phyloP scores from a whole-genome alignment of 2,888 invertebrate species.

The Lepidochrysops patricia region DNA sequence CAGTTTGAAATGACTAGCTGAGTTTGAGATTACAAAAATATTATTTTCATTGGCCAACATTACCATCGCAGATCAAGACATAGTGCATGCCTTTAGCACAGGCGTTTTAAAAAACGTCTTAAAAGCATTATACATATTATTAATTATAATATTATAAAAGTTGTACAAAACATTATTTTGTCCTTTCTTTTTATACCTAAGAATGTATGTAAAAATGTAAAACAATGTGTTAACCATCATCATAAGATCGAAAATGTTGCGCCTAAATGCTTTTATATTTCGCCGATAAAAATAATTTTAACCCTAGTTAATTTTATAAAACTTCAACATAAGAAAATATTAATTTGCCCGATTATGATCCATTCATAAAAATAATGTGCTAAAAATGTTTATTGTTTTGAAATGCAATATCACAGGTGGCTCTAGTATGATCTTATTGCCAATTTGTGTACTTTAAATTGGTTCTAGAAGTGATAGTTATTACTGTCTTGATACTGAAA shows the following conservation, averaged over 20 bases:
- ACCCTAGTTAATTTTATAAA: too few species aligned
- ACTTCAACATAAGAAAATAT: too few species aligned
- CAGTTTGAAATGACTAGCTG: not conserved
- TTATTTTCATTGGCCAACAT: not conserved
- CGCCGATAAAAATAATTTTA: not conserved
- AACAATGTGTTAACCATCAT: not conserved
- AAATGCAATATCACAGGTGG: conserved; percentile 1
- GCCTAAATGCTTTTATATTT: not conserved
- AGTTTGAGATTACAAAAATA: conserved; percentile 4
- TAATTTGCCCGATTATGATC: too few species aligned
- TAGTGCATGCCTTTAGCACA: not conserved
- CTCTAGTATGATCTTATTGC: not conserved
- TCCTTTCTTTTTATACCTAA: not conserved
- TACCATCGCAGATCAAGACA: not conserved
- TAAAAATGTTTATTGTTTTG: not conserved
- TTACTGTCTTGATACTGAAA: not conserved
- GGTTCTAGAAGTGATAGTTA: too few species aligned
- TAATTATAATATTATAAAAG: not conserved
- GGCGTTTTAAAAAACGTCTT: not conserved
- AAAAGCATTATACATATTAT: not conserved
- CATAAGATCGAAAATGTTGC: not conserved
- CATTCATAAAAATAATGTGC: not conserved
- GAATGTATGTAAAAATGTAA: not conserved
- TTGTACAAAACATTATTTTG: not conserved
- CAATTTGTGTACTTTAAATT: not conserved